Percentiles rank a stretch among this genome's conserved stretches.
Conservation (phyloP, 1,140 invertebrate genomes). For the Saccostrea glomerata region DNA sequence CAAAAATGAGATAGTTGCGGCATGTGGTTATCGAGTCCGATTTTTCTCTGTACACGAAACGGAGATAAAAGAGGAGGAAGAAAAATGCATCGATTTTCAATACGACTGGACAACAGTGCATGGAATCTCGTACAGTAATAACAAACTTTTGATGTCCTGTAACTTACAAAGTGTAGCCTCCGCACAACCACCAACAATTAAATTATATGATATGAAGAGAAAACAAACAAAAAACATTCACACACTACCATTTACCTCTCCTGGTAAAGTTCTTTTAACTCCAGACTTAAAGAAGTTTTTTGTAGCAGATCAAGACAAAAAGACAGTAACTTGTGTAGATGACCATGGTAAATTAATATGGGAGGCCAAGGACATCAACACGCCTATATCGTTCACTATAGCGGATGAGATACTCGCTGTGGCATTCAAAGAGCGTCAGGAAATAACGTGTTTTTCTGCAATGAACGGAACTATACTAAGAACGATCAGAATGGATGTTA, state of each 20-base stretch:
- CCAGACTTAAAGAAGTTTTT: neutral
- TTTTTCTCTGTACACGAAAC: neutral
- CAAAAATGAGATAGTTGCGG: neutral
- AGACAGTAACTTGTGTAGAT: neutral
- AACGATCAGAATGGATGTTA: neutral
- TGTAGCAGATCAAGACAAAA: neutral
- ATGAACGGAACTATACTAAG: neutral
- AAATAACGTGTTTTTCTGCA: neutral
- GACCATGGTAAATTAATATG: neutral
- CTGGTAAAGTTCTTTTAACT: neutral
- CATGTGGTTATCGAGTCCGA: neutral
- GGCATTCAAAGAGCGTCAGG: neutral
- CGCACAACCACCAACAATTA: neutral
- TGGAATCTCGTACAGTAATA: neutral
- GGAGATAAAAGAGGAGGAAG: neutral
- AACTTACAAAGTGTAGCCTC: neutral
- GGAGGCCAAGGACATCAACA: neutral
- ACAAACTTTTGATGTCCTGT: neutral
- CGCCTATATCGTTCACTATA: neutral
- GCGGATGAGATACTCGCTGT: neutral
- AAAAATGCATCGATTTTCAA: constrained; percentile 15
- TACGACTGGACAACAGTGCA: constrained; percentile 4
- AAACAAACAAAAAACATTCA: neutral
- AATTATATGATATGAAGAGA: constrained; percentile 1
- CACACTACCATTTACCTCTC: neutral